A percentile compares a stretch with the other conserved stretches of the same genome.
Conservation (phyloP, 1,140 invertebrate species). For the Mercenaria mercenaria region DNA sequence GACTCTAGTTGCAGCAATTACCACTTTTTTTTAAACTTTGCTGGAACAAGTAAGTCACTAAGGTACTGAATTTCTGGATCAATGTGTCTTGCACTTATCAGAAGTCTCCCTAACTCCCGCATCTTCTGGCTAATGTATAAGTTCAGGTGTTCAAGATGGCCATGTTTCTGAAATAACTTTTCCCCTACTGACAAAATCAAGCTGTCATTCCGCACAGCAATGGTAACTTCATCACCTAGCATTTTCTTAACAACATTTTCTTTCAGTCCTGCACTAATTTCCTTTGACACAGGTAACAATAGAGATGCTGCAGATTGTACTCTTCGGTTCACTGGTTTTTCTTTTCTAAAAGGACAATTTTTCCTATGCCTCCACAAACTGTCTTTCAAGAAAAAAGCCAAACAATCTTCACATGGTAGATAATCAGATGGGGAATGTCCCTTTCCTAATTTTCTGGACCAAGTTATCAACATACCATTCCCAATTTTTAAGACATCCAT, state of each 20-base stretch:
- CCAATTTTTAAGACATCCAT: constrained; percentile 53
- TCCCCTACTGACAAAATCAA: constrained; percentile 62
- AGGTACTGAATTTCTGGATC: constrained; percentile 54
- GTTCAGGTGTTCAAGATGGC: constrained; percentile 59
- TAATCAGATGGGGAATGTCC: constrained; percentile 26
- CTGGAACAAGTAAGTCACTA: constrained; percentile 51
- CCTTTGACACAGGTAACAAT: constrained; percentile 47
- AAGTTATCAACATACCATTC: constrained; percentile 56
- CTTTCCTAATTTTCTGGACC: constrained; percentile 30
- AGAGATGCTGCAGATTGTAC: constrained; percentile 30
- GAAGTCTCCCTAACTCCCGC: constrained; percentile 64
- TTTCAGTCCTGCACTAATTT: constrained; percentile 58
- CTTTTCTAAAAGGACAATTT: constrained; percentile 59
- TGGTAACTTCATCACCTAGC: constrained; percentile 55
- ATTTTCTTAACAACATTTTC: constrained; percentile 63
- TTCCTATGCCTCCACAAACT: constrained; percentile 64
- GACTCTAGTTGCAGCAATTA: constrained; percentile 45
- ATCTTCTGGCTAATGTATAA: constrained; percentile 66
- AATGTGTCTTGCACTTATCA: constrained; percentile 58
- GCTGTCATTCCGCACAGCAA: constrained; percentile 64
- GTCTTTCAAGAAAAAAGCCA: constrained; percentile 66
- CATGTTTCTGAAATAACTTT: constrained; percentile 69
- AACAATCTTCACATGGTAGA: constrained; percentile 67
- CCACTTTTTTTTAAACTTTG: constrained; percentile 47
- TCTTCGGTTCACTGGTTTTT: constrained; percentile 15